Evolutionary conservation across 2,797 vertebrate species (phyloP), one percentile per base, ranked within the genome.

Genomic region (Triplophysa yarkandensis): DNA sequence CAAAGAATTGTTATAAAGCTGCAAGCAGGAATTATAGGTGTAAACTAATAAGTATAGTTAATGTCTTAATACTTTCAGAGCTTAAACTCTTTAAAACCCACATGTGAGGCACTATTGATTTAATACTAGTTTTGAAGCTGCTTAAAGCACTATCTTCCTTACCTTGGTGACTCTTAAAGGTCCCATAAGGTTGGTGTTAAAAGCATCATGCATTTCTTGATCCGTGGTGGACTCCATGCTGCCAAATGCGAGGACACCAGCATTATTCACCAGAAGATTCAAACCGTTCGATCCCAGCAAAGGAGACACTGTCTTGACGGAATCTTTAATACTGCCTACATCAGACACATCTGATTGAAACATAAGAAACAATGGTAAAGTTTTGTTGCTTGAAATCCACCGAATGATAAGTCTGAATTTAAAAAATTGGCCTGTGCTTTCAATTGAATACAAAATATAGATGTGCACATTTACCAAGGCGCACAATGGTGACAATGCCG

Each of bases 211-310:
- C 83, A 89, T 84, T 66, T 85, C 81, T 23, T 90, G 81, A 0
- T 68, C 1, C 4, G 36, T 72, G 61, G 78, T 76, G 14, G 80
- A 75, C 68, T 80, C 60, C 52, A 86, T 10, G 9, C 4, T 71
- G 43, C 36, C 48, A 0, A 4, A 55, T 17, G 6, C 9, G 25
- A 81, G 6, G 6, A 87, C 34, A 14, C 25, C 88, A 1, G 88
- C 82, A 8, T 89, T 90, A 83, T 88, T 91, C 34, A 90, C 79
- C 64, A 89, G 79, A 52, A 88, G 79, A 76, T 90, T 89, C n/a
- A 91, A 78, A 32, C 87, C 88, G 1, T 16, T 78, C 0, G 23
- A 61, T 55, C 84, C 81, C 27, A 88, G 17, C 3, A 66, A 46
- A 60, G 83, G 69, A 55, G 65, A 78, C 58, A 87, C 87, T 78